These are phyloP conservation scores for Parnassius glacialis DNA, from an alignment of 2,888 invertebrate genomes.

Conservation along the genomic window DNA sequence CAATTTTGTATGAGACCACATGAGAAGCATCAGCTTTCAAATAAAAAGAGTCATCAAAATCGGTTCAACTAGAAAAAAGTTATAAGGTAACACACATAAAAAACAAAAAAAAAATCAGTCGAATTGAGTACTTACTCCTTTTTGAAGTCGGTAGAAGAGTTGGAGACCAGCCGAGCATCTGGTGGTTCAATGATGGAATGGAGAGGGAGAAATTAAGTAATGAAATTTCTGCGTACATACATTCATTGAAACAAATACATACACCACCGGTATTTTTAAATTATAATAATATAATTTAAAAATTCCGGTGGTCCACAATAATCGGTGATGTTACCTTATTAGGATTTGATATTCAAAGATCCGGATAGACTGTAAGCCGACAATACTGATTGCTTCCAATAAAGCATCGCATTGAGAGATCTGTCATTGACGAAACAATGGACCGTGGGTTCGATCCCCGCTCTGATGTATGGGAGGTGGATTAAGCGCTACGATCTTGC, in stretches of 20 bases:
- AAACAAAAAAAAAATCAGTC: too few relatives aligned
- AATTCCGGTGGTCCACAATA: constrained; percentile 19
- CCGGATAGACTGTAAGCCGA: constrained; percentile 67
- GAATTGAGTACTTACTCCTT: too few relatives aligned
- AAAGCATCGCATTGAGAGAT: constrained; percentile 73
- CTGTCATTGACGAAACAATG: constrained; percentile 71
- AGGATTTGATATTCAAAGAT: constrained; percentile 51
- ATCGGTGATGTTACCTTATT: constrained; percentile 39
- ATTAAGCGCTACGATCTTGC: constrained; percentile 17
- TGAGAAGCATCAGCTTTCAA: too few relatives aligned
- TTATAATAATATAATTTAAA: not conserved
- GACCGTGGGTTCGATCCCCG: constrained; percentile 57
- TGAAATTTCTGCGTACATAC: too few relatives aligned
- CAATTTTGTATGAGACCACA: too few relatives aligned
- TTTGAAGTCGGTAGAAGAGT: too few relatives aligned
- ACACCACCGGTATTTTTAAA: too few relatives aligned
- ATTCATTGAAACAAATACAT: not conserved
- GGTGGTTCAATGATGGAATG: not conserved
- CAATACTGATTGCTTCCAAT: constrained; percentile 77
- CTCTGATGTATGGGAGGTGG: constrained; percentile 20
- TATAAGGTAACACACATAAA: too few relatives aligned
- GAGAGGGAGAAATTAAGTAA: too few relatives aligned
- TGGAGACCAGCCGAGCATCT: too few relatives aligned
- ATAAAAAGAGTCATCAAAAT: too few relatives aligned
- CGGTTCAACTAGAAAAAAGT: too few relatives aligned